These are phyloP conservation scores for Penaeus vannamei DNA, from an alignment of 1,140 invertebrate genomes.

Conservation along the genomic window DNA sequence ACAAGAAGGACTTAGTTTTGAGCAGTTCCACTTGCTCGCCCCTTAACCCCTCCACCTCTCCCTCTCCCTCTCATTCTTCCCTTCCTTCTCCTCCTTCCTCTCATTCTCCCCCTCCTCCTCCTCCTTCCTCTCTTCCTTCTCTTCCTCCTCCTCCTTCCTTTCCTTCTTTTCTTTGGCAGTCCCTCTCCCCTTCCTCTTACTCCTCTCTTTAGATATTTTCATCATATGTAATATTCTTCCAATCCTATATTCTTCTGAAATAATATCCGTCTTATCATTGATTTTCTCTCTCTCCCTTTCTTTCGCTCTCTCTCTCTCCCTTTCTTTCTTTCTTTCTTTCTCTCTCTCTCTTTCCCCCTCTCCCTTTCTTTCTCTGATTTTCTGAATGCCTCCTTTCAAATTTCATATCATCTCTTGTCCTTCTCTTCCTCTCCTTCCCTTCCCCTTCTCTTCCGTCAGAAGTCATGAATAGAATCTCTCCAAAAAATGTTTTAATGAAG, in stretches of 20 bases:
- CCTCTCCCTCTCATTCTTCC: not conserved
- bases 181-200: not conserved
- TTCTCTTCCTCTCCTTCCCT: not conserved
- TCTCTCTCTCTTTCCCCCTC: not conserved
- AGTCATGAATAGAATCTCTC: not conserved
- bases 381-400: not conserved
- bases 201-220: not conserved
- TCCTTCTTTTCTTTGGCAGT: not conserved
- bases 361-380: not conserved
- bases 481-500: not conserved
- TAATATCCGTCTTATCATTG: not conserved
- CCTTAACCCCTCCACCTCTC: not conserved
- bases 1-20: no score
- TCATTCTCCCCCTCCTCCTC: not conserved
- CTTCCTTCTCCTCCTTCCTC: not conserved
- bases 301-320: not conserved
- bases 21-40: no score
- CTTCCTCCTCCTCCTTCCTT: not conserved
- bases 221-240: not conserved
- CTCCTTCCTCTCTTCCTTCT: not conserved
- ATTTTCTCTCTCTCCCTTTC: not conserved
- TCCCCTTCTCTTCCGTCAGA: not conserved
- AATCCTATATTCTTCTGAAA: not conserved
- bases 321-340: constrained; percentile 20
- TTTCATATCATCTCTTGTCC: not conserved